Base-by-base conservation (phyloP, 2,113 vertebrate species). In the Microcebus murinus region DNA sequence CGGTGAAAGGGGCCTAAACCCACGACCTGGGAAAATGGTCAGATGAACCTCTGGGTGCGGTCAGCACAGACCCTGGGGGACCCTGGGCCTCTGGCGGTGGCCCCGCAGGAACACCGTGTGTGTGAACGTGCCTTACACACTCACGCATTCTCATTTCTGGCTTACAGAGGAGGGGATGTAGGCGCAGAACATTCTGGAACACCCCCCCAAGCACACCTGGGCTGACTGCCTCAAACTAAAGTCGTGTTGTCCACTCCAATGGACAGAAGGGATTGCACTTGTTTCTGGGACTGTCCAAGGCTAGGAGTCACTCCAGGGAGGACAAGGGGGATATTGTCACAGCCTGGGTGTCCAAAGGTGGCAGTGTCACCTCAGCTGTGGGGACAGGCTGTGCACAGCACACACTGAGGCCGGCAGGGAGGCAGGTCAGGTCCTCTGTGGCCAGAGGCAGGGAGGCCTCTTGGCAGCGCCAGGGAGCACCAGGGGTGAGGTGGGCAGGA, bases 181-280 rank as follows among this genome's bases (percentile, higher is more conserved):
- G 48, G 67, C 48, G 93, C 71, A 18, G 90, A n/a, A 57, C 9
- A 6, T 83, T 74, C 70, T 39, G 87, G 61, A 86, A 14, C 2
- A 42, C 14, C 17, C 17, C 27, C 8, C 17, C 20, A 12, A 20
- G 42, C 34, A 0, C 2, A 34, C 42, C 65, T 52, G 59, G 45
- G 39, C 63, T 2, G 29, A 15, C 61, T 63, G 67, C 77, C 61
- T 68, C 27, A 50, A 42, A 39, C 27, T n/a, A 20, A 13, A 20
- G 18, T 10, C 2, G 17, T 3, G 2, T 2, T 14, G 29, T 36
- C 29, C 11, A 0, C 48, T 7, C 1, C 8, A 0, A 3, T 9
- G 67, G 45, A 4, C 59, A 4, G 0, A 27, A 42, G 82, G 23
- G 17, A 20, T 4, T 1, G 8, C 2, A 0, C 21, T 48, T 42